Evolutionary conservation across 2,888 invertebrate genomes (phyloP), one percentile per base, ranked within the genome.

Genomic region (Eristalinus sepulchralis): DNA sequence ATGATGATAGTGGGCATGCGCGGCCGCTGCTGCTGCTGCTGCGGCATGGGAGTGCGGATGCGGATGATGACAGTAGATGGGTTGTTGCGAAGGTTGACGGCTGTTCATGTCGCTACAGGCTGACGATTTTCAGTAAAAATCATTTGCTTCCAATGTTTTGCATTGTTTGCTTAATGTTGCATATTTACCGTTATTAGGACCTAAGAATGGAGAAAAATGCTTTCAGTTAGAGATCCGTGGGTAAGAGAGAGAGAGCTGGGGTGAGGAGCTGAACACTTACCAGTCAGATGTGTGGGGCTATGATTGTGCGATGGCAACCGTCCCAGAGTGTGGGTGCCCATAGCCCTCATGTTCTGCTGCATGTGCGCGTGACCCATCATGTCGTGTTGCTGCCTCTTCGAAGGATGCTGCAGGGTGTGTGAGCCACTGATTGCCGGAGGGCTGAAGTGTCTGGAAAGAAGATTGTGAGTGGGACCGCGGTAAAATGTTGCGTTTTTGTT

Each of bases 101-200:
- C 88, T 88, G 87, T 88, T 87, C 88, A 91, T 90, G 89, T 92
- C 93, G 91, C 92, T 92, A 91, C 92, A 92, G 92, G 91, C 93
- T 92, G 92, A 94, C 94, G 95, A 95, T 94, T 96, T 96, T 97
- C 97, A 97, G 97, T 97, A 98, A 95, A 97, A 97, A 94, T 97
- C 97, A 92, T 96, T 97, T 91, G 97, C 96, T 94, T 97, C 97
- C 89, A 97, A 94, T 91, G 97, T 97, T 95, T 97, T 97, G 96
- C 97, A 98, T 94, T 97, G 97, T 94, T 97, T 97, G 96, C 97
- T 97, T 94, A 97, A 94, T 94, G 97, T 97, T 94, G 97, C 97
- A 96, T 97, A 97, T 95, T 97, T 97, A 93, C 95, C 96, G 94
- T 96, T 95, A 94, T 96, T 95, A 91, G 95, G 95, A 92, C 95